Base-by-base conservation (phyloP, 2,797 vertebrate genomes). In the Chaenodraco wilsoni region DNA sequence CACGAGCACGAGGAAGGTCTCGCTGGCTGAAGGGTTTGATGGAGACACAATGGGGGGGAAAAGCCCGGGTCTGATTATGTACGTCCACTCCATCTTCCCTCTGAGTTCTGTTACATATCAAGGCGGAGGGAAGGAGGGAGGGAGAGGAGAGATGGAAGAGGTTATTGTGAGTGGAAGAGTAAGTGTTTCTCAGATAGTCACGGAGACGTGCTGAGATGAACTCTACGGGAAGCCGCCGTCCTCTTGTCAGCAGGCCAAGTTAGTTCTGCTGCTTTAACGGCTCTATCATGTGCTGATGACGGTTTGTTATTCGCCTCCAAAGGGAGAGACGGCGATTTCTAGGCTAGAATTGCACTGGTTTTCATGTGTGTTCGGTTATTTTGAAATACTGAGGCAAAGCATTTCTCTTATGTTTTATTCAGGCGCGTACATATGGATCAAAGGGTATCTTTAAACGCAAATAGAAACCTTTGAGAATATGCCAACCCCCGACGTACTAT, bases 41-140 rank as follows among this genome's bases (percentile, higher is more conserved):
- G 65, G 84, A 79, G 83, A 79, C 72, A 3, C 84, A 65, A 72
- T 11, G 31, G 83, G 87, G 70, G 67, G 21, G 55, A 72, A 3
- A 58, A 65, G 81, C 69, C 83, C 89, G 83, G 82, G 80, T 89
- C 81, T 82, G 84, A 91, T 93, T 92, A 91, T 83, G 65, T 59
- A 76, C 14, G 48, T 89, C 80, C 48, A 83, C 83, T 90, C 84
- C 83, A 82, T 91, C 84, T 89, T 86, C 79, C 70, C 69, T 76
- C 79, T 59, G 76, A 80, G 88, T 83, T 91, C 88, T 92, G 91
- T 87, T 90, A 84, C 87, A 87, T 78, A 89, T 92, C 90, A 88
- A 82, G 80, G 69, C 69, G 4, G 37, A 52, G 66, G 74, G 78
- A 80, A 65, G 70, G 69, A 72, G 73, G 74, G 59, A 75, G 75